Base-by-base conservation (phyloP, 2,797 vertebrate genomes). In the Rhynchonycteris naso region DNA sequence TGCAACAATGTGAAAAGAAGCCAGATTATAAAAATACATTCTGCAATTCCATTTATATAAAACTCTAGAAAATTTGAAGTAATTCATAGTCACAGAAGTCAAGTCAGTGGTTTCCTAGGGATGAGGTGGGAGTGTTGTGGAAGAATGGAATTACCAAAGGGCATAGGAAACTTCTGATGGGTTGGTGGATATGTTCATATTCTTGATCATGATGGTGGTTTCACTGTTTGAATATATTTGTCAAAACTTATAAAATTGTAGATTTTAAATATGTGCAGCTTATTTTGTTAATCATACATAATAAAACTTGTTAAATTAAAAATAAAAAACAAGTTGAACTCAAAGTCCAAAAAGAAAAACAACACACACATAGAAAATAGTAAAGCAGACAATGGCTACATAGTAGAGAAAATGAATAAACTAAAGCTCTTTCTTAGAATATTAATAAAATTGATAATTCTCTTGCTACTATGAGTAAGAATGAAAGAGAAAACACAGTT, bases 321-420 rank as follows among this genome's bases (percentile, higher is more conserved):
- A 43, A 43, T 4, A 43, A 43, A 43, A 4, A n/a, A n/a, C n/a
- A n/a, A n/a, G n/a, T 43, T 43, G 43, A 80, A 84, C 9, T n/a
- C 66, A 80, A 79, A 84, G 38, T 75, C 35, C 10, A 52, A 43
- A 71, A 65, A 43, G 43, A 81, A 75, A 80, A 65, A 75, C 50
- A 19, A 3, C 66, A 43, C 56, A n/a, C 11, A 43, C 19, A 59
- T 7, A 8, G 56, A 86, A 68, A 66, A 43, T 21, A 66, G 2
- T 75, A 68, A 82, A 66, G 75, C 43, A 80, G 88, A 65, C 88
- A 84, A 76, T 88, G 18, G 15, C 24, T 82, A 76, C 63, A 30
- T 63, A 84, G 10, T 85, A 85, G 52, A 79, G 35, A 89, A 79
- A 95, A 61, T 35, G 38, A 93, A 79, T 5, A 92, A 52, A 93